Base-by-base conservation (phyloP, 92 coral and sea anemone species). In the Porites divaricata region DNA sequence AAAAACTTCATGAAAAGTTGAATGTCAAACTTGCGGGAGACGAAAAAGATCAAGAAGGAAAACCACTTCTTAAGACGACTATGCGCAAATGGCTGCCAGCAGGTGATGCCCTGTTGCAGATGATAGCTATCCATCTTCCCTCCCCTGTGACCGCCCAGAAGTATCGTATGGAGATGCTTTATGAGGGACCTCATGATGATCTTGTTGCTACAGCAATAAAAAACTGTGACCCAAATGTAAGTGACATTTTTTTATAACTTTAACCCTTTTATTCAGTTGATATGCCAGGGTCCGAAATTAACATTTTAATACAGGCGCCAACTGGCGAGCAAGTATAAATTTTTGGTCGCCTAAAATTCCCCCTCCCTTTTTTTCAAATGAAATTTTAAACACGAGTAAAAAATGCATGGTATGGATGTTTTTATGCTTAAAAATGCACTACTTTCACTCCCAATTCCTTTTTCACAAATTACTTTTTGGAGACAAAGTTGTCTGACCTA, bases 81-180 rank as follows among this genome's bases (percentile, higher is more conserved):
- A 96, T 96, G 99, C 90, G 96, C 23, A 85, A 89, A 51, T 96
- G 99, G 99, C 91, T 96, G 2, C 95, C 96, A 59, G 99, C 99
- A 15, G 99, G 99, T 1, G 99, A 96, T 4, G 91, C 99, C 13
- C 21, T 96, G 86, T 95, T 96, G 63, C 98, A 96, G 91, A 96
- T 96, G 99, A 96, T 96, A 75, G 92, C 98, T 88, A 97, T 97
- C 79, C 99, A 97, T 82, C 89, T 97, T 68, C 99, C 99, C 13
- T 97, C 99, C 3, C 99, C 99, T 62, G 99, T 97, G 23, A 80
- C 87, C 13, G 93, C 99, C 64, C 99, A 97, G 88, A 94, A 76
- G 85, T 97, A 97, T 88, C 95, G 99, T 16, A 93, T 94, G 98
- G 99, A 97, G 70, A 49, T 97, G 90, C 87, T 97, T 78, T 97